Conservation (phyloP, 2,113 vertebrate genomes). For the Chaenogobius annularis region DNA sequence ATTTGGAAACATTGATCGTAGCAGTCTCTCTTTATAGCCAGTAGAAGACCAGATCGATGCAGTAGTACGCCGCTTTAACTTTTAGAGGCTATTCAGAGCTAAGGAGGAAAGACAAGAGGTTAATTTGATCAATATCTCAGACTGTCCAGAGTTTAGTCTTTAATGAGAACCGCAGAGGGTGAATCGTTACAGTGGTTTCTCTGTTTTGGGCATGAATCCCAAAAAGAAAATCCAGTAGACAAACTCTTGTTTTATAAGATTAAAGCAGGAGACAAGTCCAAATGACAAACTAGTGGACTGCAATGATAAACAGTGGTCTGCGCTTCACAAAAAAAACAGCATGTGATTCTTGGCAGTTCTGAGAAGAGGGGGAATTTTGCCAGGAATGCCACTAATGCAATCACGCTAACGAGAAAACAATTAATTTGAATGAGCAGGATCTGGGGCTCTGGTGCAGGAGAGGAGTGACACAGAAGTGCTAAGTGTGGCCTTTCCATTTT, state of each 20-base stretch:
- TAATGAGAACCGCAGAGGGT: constrained; percentile 16
- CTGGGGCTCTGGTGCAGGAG: constrained; percentile 4
- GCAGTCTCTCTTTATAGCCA: neutral
- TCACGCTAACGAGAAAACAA: constrained; percentile 67
- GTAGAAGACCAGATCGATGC: constrained; percentile 23
- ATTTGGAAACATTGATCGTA: neutral
- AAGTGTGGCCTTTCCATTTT: neutral
- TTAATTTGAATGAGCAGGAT: constrained; percentile 47
- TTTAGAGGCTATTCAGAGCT: constrained; percentile 24
- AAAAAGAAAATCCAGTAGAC: constrained; percentile 53
- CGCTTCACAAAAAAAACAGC: constrained; percentile 61
- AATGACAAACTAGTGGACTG: constrained; percentile 50
- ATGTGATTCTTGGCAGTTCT: constrained; percentile 62
- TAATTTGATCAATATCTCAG: constrained; percentile 47
- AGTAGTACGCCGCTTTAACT: constrained; percentile 21
- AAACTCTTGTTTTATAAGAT: constrained; percentile 68
- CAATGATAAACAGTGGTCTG: constrained; percentile 64
- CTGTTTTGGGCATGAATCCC: constrained; percentile 42
- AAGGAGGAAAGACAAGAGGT: constrained; percentile 23
- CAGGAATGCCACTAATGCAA: constrained; percentile 70
- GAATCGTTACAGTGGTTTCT: constrained; percentile 46
- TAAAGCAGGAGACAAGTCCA: constrained; percentile 56
- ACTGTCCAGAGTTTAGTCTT: constrained; percentile 5
- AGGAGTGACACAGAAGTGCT: constrained; percentile 13
- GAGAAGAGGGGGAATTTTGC: constrained; percentile 48